Base-by-base conservation (phyloP, 2,113 vertebrate genomes). In the Toxostoma redivivum region DNA sequence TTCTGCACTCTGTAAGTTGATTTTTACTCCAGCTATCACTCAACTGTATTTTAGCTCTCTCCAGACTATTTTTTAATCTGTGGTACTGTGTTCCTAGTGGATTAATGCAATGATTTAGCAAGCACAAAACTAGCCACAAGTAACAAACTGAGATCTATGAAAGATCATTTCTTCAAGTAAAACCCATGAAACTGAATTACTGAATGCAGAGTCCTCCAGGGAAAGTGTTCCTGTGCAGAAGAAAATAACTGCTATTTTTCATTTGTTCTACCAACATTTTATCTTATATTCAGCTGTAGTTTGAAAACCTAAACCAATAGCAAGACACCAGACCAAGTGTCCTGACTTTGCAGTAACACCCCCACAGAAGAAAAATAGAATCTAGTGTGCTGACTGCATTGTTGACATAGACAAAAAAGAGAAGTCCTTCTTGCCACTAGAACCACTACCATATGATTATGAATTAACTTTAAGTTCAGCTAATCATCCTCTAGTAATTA, bases 381-480 rank as follows among this genome's bases (percentile, higher is more conserved):
- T 64, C 42, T 42, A 38, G 2, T 33, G 23, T 4, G 19, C 65
- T 66, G 40, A 81, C 28, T 78, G 37, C 37, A 60, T 16, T 54
- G 33, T 31, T 54, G 72, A 60, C 48, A 72, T n/a, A 92, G 83
- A 76, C 61, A 57, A 88, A 70, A 62, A 93, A 86, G 37, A 31
- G 12, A 72, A 85, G 51, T 67, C 57, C 27, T 84, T 73, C 73
- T 62, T 70, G 35, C 58, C 66, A 70, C 35, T 33, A 92, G 58
- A 91, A 93, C 45, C 54, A 87, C 38, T 58, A 80, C 31, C 38
- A 53, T 31, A 72, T 42, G 40, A 54, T 82, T 81, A 72, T 86
- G 79, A 79, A 92, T 92, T 91, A 88, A 88, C 38, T 85, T 69
- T 73, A 85, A 91, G 4, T 73, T 91, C 66, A 95, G 33, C 62